Evolutionary conservation across 1,140 invertebrate genomes (phyloP).

Genomic region (Drusus annulatus): DNA sequence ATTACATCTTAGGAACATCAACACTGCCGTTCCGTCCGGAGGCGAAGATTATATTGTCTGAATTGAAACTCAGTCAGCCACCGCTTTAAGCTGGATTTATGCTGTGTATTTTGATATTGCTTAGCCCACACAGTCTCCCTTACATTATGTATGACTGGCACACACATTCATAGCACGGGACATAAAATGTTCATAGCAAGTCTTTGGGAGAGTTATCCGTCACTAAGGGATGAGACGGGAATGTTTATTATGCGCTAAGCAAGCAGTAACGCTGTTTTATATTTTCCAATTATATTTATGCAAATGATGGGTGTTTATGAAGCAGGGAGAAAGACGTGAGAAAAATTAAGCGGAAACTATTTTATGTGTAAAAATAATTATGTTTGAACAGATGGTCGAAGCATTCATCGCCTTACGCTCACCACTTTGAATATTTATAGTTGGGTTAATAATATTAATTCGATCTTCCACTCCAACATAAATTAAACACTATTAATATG

Average conservation of each 20-base stretch:
- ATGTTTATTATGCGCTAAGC: background rate
- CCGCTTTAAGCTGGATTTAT: constrained; percentile 32
- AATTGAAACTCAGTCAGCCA: constrained; percentile 32
- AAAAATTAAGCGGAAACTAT: background rate
- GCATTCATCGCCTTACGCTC: too few species aligned
- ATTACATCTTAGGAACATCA: background rate
- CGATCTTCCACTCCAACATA: too few species aligned
- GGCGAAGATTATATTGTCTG: constrained; percentile 18
- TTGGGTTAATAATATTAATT: too few species aligned
- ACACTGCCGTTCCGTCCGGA: background rate
- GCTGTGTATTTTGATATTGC: constrained; percentile 29
- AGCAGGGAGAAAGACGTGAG: background rate
- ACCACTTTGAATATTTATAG: too few species aligned
- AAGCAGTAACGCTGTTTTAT: background rate
- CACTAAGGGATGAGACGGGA: background rate
- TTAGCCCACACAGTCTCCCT: background rate
- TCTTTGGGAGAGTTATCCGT: background rate
- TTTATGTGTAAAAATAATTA: background rate
- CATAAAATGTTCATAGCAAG: constrained; percentile 25
- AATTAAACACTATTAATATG: too few species aligned
- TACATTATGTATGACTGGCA: constrained; percentile 33
- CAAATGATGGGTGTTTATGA: too few species aligned
- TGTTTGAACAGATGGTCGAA: too few species aligned
- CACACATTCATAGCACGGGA: background rate
- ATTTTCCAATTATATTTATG: constrained; percentile 2